Base-by-base conservation (phyloP, 1,140 invertebrate genomes). In the Saxidomus purpurata region DNA sequence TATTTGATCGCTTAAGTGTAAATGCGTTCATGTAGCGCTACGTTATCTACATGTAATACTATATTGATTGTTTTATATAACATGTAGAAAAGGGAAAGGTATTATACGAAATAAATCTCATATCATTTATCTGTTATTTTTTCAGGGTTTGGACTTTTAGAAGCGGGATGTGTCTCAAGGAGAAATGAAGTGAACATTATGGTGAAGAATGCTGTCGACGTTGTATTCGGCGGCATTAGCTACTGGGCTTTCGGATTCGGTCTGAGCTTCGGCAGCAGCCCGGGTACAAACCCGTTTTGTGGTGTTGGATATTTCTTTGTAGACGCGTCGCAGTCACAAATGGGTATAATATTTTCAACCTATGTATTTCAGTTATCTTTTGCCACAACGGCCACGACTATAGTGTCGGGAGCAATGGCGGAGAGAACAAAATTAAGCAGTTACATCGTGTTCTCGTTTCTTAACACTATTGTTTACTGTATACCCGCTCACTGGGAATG, bases 231-330 rank as follows among this genome's bases (percentile, higher is more conserved):
- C 22, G 98, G 98, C 77, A 94, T 99, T 6, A 98, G 98, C 0
- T 99, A 99, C 95, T 99, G 98, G 98, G 96, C 98, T 28, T 99
- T 99, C 94, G 99, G 98, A 0, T 99, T 98, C 95, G 98, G 98
- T 0, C 96, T 99, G 93, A 98, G 98, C 76, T 99, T 99, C 92
- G 98, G 98, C 0, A 96, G 97, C 17, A 97, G 89, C 15, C 22
- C 81, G 0, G 97, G 61, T 92, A 97, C 96, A 0, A 98, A 98
- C 95, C 97, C 97, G 19, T 84, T 98, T 97, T 91, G 97, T 97
- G 92, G 98, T 0, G 88, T 96, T 38, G 96, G 96, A 0, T 94
- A 95, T 82, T 97, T 96, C 84, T 95, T 96, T 34, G 94, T 97
- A 28, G 96, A 97, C 90, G 91, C 96, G 0, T 80, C 93, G 25